Evolutionary conservation across 2,888 invertebrate species (phyloP), one percentile per base, ranked within the genome.

Genomic region (Catotricha subobsoleta): DNA sequence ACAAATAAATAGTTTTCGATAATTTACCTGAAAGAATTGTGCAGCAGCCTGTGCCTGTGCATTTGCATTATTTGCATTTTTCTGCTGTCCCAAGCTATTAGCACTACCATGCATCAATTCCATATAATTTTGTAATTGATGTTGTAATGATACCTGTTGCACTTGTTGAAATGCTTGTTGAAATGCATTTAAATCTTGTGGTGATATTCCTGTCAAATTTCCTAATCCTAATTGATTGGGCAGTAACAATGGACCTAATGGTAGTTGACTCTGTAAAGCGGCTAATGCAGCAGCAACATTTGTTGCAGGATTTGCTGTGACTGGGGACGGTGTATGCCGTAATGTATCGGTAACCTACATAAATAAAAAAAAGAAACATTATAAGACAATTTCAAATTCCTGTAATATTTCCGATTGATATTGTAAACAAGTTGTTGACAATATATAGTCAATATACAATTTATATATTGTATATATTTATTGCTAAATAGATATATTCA

Each of bases 11-110:
- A 29, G 5, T 10, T 29, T 12, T 7, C 12, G 7, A 29, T 12
- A 6, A 4, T 29, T 12, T 6, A 81, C 81, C 41, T 82, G 62
- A 58, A 81, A 74, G 55, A 80, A 78, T 56, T 80, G 81, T 18
- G 78, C 71, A 50, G 77, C 63, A 20, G 66, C 62, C 53, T 67
- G 65, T 41, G 72, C 41, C 25, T 40, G 40, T 23, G 40, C 40
- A 39, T 43, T 43, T 15, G 43, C 35, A 2, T 21, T 19, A 13
- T 16, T 33, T 25, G 20, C 33, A 15, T 30, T 30, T 40, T 40
- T 40, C 33, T 13, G 31, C 25, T 33, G 40, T 3, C 40, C 40
- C 23, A 40, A 30, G 6, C 7, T 31, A 28, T 31, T 30, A 25
- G 33, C 30, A 6, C 25, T 36, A 8, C 39, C 42, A 15, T 39